A percentile compares a stretch with the other conserved stretches of the same genome.
Conservation (phyloP, 2,113 vertebrate species). For the Cygnus buccinator region DNA sequence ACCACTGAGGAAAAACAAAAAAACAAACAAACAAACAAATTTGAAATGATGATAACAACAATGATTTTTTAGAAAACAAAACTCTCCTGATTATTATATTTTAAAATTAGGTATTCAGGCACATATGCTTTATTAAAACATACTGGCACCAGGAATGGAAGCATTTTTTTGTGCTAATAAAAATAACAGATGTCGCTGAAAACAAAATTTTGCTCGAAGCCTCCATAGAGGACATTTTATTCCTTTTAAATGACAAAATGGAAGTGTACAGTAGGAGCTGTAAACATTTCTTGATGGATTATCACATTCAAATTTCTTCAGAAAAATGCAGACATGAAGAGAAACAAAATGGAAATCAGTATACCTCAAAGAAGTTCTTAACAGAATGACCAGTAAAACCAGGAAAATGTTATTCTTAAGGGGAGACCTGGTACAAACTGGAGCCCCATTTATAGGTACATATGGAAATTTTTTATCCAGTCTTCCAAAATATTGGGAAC, state of each 20-base stretch:
- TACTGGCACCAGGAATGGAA: not conserved
- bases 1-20: not conserved
- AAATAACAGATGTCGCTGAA: not conserved
- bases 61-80: not conserved
- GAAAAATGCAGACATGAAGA: not conserved
- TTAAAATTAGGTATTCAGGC: not conserved
- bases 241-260: not conserved
- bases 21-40: not conserved
- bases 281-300: not conserved
- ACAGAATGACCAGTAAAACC: not conserved
- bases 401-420: not conserved
- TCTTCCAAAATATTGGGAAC: not conserved
- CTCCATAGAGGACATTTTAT: not conserved
- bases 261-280: not conserved
- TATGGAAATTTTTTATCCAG: not conserved
- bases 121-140: not conserved
- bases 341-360: not conserved
- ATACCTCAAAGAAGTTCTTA: not conserved
- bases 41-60: not conserved
- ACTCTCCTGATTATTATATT: not conserved
- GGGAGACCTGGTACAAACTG: not conserved
- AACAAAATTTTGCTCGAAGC: not conserved
- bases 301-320: not conserved
- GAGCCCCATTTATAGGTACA: not conserved
- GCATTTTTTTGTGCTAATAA: not conserved